Evolutionary conservation across 2,113 vertebrate genomes (phyloP).

Genomic region (Suricata suricatta): DNA sequence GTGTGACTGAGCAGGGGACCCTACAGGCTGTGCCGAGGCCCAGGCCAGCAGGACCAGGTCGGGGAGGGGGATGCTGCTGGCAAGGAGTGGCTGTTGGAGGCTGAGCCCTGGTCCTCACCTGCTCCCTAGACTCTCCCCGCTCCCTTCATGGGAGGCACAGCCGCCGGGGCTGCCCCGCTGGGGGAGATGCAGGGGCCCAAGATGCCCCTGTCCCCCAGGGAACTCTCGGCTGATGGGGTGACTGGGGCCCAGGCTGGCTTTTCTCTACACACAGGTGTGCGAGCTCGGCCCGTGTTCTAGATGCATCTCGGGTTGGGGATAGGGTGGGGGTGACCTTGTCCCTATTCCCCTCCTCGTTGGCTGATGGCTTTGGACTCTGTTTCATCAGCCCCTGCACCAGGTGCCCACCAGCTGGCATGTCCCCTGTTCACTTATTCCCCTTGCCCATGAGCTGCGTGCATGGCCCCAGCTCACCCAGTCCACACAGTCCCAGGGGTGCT

Average conservation of each 20-base stretch:
- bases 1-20: not conserved
- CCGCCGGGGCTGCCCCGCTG: not conserved
- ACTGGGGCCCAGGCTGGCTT: not conserved
- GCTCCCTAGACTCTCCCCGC: fast-evolving
- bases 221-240: not conserved
- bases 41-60: too few relatives aligned
- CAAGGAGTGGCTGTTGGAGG: not conserved
- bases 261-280: not conserved
- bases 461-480: not conserved
- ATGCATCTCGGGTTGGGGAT: fast-evolving
- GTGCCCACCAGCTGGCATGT: not conserved
- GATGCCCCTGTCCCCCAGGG: not conserved
- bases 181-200: not conserved
- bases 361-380: too few relatives aligned
- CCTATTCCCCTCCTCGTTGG: not conserved
- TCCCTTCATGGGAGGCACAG: not conserved
- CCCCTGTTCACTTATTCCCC: not conserved
- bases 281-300: not conserved
- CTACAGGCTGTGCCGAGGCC: too few relatives aligned
- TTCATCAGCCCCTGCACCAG: not conserved
- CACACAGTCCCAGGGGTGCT: not conserved
- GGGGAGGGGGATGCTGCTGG: not conserved
- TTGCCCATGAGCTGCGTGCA: not conserved
- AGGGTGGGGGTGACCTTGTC: too few relatives aligned
- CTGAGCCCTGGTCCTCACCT: not conserved